Evolutionary conservation across 2,113 vertebrate genomes (phyloP).

Genomic region (Macrotis lagotis): DNA sequence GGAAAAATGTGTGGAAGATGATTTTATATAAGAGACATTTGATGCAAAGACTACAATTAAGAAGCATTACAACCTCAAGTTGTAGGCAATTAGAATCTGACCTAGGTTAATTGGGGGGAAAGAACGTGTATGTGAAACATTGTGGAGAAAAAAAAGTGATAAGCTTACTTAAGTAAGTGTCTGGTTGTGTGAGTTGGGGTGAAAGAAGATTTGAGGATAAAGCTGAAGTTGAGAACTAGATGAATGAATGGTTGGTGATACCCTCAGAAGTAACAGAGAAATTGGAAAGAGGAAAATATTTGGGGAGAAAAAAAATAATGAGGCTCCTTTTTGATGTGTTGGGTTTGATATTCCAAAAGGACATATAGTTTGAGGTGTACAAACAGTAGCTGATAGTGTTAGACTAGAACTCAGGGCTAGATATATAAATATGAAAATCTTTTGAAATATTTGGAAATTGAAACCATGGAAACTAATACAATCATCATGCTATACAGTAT

Average conservation of each 20-base stretch:
- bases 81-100: background rate
- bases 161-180: background rate
- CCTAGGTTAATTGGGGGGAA: background rate
- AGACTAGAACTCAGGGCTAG: background rate
- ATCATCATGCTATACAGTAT: background rate
- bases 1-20: background rate
- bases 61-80: background rate
- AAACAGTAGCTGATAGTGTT: background rate
- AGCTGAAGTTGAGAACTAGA: background rate
- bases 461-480: background rate
- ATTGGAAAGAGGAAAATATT: background rate
- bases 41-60: background rate
- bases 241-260: background rate
- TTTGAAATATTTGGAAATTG: no score
- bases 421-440: background rate
- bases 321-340: background rate
- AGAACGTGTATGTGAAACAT: background rate
- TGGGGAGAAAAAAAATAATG: background rate
- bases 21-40: background rate
- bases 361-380: background rate
- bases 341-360: background rate
- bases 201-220: background rate
- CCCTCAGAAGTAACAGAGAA: background rate
- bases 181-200: background rate
- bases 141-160: background rate